Base-by-base conservation (phyloP, 1,140 invertebrate genomes). In the Radopholus similis region DNA sequence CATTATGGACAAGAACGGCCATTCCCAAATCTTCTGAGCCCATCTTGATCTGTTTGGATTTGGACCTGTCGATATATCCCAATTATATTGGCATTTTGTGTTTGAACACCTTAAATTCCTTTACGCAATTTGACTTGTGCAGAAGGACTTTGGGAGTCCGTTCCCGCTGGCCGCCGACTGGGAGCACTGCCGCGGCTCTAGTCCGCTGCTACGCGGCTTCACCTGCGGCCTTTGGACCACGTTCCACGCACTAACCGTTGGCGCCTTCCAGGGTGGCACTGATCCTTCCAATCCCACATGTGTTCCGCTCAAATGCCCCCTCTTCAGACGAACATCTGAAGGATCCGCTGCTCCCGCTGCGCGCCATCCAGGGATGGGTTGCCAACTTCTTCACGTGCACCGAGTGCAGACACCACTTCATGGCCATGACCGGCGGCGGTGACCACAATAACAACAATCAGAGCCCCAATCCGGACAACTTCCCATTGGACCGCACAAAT, bases 211-310 rank as follows among this genome's bases (percentile, higher is more conserved):
- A 70, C 86, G 95, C 53, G 92, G 93, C 18, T 97, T 92, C 83
- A 91, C 93, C 0, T 98, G 95, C 85, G 89, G 91, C 0, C 83
- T 98, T n/a, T 98, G 95, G 95, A 90, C 88, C 34, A 85, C 95
- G 64, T 98, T 97, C 83, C 95, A 98, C 81, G 91, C 89, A 51
- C 83, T 98, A 28, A 93, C 91, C 8, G 90, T 95, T 0, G 89
- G 89, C 80, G 83, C 85, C 26, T 89, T 89, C 51, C 87, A 87
- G 1, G 83, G 85, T 11, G 79, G 84, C 84, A 59, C 74, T 65
- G n/a, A n/a, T n/a, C n/a, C n/a, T n/a, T n/a, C n/a, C n/a, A n/a
- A 54, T 54, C 21, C 8, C 8, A 54, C 32, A 54, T n/a, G n/a
- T n/a, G n/a, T n/a, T 55, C n/a, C 9, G 21, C 21, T 42, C 13